Evolutionary conservation across 1,140 invertebrate species (phyloP).

Genomic region (Magallana angulata): DNA sequence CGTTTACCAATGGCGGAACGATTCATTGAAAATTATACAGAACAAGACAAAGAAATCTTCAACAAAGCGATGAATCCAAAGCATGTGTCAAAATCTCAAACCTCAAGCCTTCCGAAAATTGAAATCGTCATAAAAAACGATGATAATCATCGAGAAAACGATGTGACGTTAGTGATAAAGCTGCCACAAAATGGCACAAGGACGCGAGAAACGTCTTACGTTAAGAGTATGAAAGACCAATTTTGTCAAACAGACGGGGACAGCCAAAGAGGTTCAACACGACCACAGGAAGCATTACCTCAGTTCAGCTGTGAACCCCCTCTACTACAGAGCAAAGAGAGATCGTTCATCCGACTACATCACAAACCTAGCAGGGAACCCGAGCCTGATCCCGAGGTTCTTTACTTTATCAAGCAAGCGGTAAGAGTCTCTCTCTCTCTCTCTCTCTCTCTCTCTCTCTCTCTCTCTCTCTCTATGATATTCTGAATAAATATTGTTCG

Average conservation of each 20-base stretch:
- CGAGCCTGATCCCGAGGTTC: conserved; percentile 7
- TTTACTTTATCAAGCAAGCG: conserved; percentile 20
- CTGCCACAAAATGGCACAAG: background rate
- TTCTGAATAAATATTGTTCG: no score
- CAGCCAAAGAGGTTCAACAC: background rate
- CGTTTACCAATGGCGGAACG: no score
- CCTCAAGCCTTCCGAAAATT: background rate
- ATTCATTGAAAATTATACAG: no score
- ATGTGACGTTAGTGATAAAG: background rate
- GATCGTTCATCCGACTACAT: background rate
- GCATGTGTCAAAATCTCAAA: background rate
- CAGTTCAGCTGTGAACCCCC: background rate
- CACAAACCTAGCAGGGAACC: background rate
- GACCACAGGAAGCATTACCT: background rate
- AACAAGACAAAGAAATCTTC: no score
- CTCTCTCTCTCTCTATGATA: no score
- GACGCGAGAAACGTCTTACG: background rate
- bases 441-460: no score
- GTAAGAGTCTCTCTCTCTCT: background rate
- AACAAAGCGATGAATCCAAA: no score
- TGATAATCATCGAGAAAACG: background rate
- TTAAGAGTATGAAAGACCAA: background rate
- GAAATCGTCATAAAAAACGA: background rate
- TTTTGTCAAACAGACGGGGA: background rate
- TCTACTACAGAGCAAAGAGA: background rate